Evolutionary conservation across 2,888 invertebrate species (phyloP), one percentile per base, ranked within the genome.

Genomic region (Mesorhabditis sp.): DNA sequence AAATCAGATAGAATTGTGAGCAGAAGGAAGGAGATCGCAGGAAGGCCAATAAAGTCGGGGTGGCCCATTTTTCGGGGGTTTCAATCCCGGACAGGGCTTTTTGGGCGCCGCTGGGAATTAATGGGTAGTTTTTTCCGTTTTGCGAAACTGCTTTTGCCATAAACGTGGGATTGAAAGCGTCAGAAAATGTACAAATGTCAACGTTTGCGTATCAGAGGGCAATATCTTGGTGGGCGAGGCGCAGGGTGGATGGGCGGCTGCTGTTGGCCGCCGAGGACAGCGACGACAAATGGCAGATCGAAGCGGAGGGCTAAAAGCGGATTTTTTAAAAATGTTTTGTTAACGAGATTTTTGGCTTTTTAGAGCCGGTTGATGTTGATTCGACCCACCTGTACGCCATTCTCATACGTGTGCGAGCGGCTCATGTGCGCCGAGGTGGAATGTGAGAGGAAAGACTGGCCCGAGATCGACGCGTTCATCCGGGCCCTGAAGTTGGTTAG

Each of bases 381-480:
- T 50, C 58, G 10, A 2, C 58, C n/a, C 58, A 50, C 58, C 58
- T 10, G 58, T 50, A 50, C 58, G 7, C 58, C 58, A 50, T 50
- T 50, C 2, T 50, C 58, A n/a, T 50, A 50, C 10, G 58, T 50
- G 58, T 50, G 58, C 58, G 58, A n/a, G 58, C n/a, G 58, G n/a
- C 10, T n/a, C 10, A 10, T 50, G 58, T 50, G 58, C 7, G 58
- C 58, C 7, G 58, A 50, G 58, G 58, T 13, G 7, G 58, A 50
- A n/a, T 50, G 58, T 13, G 58, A 50, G 58, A 50, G 58, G n/a
- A 50, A 50, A 13, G 58, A 50, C n/a, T 50, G 58, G 58, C 58
- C 58, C 10, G 58, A 50, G 58, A 50, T 50, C n/a, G 58, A 50
- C n/a, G 7, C 10, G 58, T 50, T 50, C 10, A 50, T 10, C 7